These are phyloP conservation scores for Enteromius paludinosus DNA, from an alignment of 2,797 vertebrate species.

Conservation along the genomic window DNA sequence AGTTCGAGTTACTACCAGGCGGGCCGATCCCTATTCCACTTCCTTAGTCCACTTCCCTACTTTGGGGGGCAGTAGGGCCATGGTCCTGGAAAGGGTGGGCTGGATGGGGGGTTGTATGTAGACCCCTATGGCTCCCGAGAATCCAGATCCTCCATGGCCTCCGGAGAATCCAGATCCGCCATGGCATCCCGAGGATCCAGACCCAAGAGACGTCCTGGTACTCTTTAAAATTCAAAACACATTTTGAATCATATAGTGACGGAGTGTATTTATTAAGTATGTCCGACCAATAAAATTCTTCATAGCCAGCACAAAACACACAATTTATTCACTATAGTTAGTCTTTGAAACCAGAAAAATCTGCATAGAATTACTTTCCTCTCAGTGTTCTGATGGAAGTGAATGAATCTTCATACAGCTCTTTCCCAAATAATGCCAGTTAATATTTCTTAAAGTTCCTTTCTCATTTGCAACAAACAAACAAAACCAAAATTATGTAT, in stretches of 20 bases:
- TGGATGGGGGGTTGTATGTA: too few relatives aligned
- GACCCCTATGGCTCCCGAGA: too few relatives aligned
- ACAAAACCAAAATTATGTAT: not conserved
- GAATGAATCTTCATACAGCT: not conserved
- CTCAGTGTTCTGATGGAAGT: not conserved
- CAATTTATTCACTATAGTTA: not conserved
- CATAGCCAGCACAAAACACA: not conserved
- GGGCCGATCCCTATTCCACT: too few relatives aligned
- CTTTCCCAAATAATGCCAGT: not conserved
- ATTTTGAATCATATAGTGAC: not conserved
- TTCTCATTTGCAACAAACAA: not conserved
- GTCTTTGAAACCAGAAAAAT: not conserved
- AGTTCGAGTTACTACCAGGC: too few relatives aligned
- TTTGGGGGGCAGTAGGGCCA: too few relatives aligned
- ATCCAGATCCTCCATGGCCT: too few relatives aligned
- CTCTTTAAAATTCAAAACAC: not conserved
- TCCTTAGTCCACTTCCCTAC: too few relatives aligned
- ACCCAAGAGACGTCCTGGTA: not conserved
- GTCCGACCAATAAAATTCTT: not conserved
- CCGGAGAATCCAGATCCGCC: too few relatives aligned
- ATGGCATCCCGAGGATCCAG: too few relatives aligned
- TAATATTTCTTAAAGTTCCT: not conserved
- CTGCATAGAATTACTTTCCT: not conserved
- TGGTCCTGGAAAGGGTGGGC: too few relatives aligned
- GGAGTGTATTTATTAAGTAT: not conserved